phyloP scores from a whole-genome alignment of 2,888 invertebrate genomes.

The Gryllus longicercus region DNA sequence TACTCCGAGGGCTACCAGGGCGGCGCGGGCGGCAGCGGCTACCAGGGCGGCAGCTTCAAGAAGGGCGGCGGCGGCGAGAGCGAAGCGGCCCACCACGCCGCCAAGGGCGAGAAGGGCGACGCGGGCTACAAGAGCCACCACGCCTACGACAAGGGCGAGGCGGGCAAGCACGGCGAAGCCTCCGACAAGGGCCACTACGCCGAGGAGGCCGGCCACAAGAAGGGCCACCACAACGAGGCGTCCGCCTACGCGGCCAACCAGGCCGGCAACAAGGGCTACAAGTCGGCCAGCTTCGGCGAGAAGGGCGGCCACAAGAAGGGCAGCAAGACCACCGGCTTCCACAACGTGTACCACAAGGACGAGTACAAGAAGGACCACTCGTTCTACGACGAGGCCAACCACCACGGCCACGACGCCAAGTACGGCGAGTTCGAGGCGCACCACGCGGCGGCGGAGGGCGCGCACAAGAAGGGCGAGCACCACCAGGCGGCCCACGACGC shows the following conservation, averaged over 20 bases:
- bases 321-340: constrained; percentile 66
- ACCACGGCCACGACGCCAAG: constrained; percentile 63
- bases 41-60: constrained; percentile 46
- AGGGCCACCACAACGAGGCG: constrained; percentile 54
- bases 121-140: constrained; percentile 56
- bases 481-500: constrained; percentile 54
- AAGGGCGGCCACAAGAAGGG: constrained; percentile 64
- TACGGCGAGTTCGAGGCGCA: constrained; percentile 57
- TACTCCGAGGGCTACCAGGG: background rate
- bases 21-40: constrained; percentile 40
- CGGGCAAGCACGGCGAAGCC: constrained; percentile 55
- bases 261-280: constrained; percentile 52
- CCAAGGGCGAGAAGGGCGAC: constrained; percentile 67
- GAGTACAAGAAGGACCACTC: constrained; percentile 74
- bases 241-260: constrained; percentile 57
- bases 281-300: constrained; percentile 58
- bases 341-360: constrained; percentile 70
- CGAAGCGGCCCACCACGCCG: constrained; percentile 60
- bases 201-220: constrained; percentile 55
- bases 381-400: constrained; percentile 70
- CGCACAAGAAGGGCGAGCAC: constrained; percentile 55
- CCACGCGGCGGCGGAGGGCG: constrained; percentile 56
- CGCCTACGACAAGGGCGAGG: constrained; percentile 55
- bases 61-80: constrained; percentile 66
- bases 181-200: constrained; percentile 54